Evolutionary conservation across 2,888 invertebrate genomes (phyloP), one percentile per base, ranked within the genome.

Genomic region (Cheilosia vernalis): DNA sequence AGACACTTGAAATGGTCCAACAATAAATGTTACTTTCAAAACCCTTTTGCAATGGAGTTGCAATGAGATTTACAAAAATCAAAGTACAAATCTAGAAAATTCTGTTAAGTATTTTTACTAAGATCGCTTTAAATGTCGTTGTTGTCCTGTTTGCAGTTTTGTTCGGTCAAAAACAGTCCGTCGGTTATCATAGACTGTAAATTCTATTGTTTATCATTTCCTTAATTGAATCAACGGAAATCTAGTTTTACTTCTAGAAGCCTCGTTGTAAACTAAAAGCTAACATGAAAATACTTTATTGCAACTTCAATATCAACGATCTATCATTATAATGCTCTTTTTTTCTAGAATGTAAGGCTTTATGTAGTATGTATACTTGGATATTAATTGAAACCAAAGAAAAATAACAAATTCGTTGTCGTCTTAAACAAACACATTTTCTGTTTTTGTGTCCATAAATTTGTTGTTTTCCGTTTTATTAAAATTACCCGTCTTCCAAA

Each of bases 331-430:
- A 61, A 37, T 13, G 10, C 17, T 66, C 72, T 66, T 55, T 60
- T 60, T 33, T 42, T 73, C 47, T 47, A 55, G 17, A 63, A 7
- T n/a, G 10, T 63, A 72, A 81, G 76, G 76, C 81, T 85, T 84
- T 58, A 77, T 72, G 72, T 85, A 81, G 81, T 63, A 53, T 66
- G 42, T 67, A 61, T 81, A 72, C 27, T 72, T 85, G 55, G 19
- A 80, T 67, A 85, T 70, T 85, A 76, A 85, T 85, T 85, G 49
- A 85, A 85, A 85, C 85, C 83, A 74, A 78, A 83, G 70, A 47
- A 83, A 83, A 83, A 87, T 80, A 84, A 87, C 80, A 84, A 81
- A 87, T 77, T 83, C 74, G 74, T 67, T 79, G 58, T 74, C 63
- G 69, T 73, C 63, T 70, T 51, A 67, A 76, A 69, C 10, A 44